Evolutionary conservation across 2,113 vertebrate species (phyloP).

Genomic region (Carassius carassius): DNA sequence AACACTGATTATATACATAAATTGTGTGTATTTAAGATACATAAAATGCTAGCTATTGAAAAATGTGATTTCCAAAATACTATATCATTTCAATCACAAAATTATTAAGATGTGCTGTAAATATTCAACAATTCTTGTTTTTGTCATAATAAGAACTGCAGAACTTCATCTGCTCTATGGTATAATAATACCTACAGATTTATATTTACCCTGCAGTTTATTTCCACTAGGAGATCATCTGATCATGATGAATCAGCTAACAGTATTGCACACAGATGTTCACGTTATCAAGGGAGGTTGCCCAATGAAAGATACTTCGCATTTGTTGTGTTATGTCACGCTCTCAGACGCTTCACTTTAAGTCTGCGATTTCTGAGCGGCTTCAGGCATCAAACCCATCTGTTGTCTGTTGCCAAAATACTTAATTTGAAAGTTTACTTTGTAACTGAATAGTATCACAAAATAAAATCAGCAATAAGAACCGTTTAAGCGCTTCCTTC

Average conservation of each 20-base stretch:
- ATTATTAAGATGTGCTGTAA: not conserved
- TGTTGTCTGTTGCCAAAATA: not conserved
- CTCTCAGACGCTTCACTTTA: not conserved
- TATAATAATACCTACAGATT: not conserved
- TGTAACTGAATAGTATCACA: conserved; percentile 6
- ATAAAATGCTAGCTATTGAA: not conserved
- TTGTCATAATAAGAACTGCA: not conserved
- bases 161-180: not conserved
- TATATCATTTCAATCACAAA: not conserved
- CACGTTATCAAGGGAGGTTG: not conserved
- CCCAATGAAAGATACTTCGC: not conserved
- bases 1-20: not conserved
- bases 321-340: not conserved
- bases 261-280: not conserved
- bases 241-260: conserved; percentile 5
- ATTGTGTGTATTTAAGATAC: not conserved
- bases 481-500: not conserved
- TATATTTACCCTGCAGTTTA: not conserved
- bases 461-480: not conserved
- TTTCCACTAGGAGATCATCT: not conserved
- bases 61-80: not conserved
- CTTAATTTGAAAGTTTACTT: conserved; percentile 39
- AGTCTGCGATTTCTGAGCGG: not conserved
- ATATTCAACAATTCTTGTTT: not conserved
- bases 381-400: conserved; percentile 2